Conservation (phyloP, 2,888 invertebrate genomes). For the Tipula helvola region DNA sequence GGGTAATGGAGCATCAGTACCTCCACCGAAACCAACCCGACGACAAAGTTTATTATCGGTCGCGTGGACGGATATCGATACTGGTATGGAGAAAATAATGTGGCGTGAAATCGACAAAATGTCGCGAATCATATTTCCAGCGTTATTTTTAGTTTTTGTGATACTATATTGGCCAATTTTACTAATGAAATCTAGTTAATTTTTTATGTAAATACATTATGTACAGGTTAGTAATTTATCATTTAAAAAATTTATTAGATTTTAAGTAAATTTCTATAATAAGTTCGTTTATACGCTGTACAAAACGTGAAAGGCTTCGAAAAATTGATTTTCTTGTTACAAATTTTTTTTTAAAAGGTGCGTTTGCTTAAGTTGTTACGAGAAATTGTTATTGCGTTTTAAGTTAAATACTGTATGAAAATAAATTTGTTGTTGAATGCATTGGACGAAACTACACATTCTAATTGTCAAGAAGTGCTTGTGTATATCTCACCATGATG, state of each 20-base stretch:
- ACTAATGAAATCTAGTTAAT: slow-evolving; percentile 47
- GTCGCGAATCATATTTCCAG: slow-evolving; percentile 64
- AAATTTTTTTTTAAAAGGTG: neutral
- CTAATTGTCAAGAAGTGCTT: no score
- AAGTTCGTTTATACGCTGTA: neutral
- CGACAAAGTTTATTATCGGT: slow-evolving; percentile 39
- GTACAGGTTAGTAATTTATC: neutral
- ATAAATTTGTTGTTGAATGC: neutral
- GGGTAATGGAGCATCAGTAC: slow-evolving; percentile 29
- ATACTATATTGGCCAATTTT: slow-evolving; percentile 69
- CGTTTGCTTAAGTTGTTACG: neutral
- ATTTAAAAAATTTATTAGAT: neutral
- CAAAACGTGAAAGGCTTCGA: neutral
- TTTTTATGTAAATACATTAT: slow-evolving; percentile 12
- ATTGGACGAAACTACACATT: no score
- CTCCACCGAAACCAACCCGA: slow-evolving; percentile 27
- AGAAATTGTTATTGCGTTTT: neutral
- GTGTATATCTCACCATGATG: no score
- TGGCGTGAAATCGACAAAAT: slow-evolving; percentile 69
- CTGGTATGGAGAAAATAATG: slow-evolving; percentile 57
- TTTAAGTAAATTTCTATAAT: neutral
- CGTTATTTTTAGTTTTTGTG: slow-evolving; percentile 63
- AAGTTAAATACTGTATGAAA: neutral
- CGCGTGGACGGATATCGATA: slow-evolving; percentile 52
- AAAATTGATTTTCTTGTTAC: neutral